Evolutionary conservation across 2,888 invertebrate genomes (phyloP).

Genomic region (Ennomos quercinarius): DNA sequence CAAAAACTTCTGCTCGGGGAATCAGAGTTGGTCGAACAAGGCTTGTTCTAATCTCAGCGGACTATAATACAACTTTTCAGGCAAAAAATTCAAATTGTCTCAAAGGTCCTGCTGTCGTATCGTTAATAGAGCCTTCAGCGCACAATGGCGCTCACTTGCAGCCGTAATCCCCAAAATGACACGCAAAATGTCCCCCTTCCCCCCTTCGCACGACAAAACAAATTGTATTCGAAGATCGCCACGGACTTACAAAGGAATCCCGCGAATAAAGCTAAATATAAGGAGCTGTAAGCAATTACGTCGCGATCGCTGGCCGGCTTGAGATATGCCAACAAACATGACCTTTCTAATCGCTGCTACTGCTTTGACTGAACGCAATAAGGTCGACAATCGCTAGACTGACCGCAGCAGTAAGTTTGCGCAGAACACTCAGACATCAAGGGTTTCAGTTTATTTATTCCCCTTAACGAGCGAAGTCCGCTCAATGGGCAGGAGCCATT

Average conservation of each 20-base stretch:
- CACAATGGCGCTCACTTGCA: conserved; percentile 23
- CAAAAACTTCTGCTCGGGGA: conserved; percentile 21
- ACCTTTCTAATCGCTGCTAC: too few species aligned
- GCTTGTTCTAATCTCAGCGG: conserved; percentile 9
- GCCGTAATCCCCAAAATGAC: conserved; percentile 21
- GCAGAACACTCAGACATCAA: conserved; percentile 44
- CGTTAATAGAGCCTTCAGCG: conserved; percentile 33
- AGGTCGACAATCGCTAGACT: conserved; percentile 1
- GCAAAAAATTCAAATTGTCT: neutral
- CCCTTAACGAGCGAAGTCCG: conserved; percentile 49
- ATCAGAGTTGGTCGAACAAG: conserved; percentile 11
- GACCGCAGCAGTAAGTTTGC: neutral
- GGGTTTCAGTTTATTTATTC: conserved; percentile 51
- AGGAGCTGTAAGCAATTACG: conserved; percentile 53
- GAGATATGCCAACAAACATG: conserved; percentile 26
- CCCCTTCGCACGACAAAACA: conserved; percentile 11
- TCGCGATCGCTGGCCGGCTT: conserved; percentile 42
- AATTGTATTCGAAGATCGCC: conserved; percentile 30
- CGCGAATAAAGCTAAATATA: conserved; percentile 48
- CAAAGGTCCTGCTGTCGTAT: conserved; percentile 7
- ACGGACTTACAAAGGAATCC: conserved; percentile 40
- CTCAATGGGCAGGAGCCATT: conserved; percentile 45
- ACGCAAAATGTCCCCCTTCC: conserved; percentile 9
- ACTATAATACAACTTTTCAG: neutral
- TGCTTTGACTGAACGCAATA: neutral